A percentile compares a stretch with the other conserved stretches of the same genome.
Evolutionary conservation across 2,113 vertebrate species (phyloP).

Genomic region (Chionis minor): DNA sequence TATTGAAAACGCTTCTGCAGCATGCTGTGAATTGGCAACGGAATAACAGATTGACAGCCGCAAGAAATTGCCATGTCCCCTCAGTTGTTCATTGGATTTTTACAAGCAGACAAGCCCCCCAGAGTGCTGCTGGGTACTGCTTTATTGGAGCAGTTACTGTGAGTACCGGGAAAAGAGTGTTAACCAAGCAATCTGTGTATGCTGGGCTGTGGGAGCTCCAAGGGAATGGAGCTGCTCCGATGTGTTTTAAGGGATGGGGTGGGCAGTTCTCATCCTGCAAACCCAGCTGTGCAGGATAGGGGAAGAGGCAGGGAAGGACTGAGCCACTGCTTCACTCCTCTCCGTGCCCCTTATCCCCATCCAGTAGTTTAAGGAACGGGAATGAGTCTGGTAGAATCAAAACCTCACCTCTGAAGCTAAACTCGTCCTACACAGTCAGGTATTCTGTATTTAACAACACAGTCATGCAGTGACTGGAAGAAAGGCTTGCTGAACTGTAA

Average conservation of each 20-base stretch:
- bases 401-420: neutral
- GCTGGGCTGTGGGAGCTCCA: neutral
- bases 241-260: neutral
- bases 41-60: constrained; percentile 49
- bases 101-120: constrained; percentile 32
- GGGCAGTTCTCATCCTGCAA: neutral
- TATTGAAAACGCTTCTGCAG: constrained; percentile 10
- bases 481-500: neutral
- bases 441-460: neutral
- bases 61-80: constrained; percentile 25
- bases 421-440: neutral
- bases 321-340: neutral
- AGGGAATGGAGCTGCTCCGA: neutral
- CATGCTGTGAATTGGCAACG: constrained; percentile 29
- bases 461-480: neutral
- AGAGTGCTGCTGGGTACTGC: constrained; percentile 10
- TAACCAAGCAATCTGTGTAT: constrained; percentile 11
- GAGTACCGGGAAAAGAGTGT: neutral
- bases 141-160: constrained; percentile 5
- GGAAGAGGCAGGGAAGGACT: neutral
- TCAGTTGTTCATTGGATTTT: constrained; percentile 41
- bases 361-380: neutral
- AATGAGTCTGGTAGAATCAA: neutral
- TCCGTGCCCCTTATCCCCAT: neutral
- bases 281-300: fast-evolving